A percentile compares a stretch with the other conserved stretches of the same genome.
Evolutionary conservation across 1,140 invertebrate genomes (phyloP).

Genomic region (Pogonomyrmex barbatus): DNA sequence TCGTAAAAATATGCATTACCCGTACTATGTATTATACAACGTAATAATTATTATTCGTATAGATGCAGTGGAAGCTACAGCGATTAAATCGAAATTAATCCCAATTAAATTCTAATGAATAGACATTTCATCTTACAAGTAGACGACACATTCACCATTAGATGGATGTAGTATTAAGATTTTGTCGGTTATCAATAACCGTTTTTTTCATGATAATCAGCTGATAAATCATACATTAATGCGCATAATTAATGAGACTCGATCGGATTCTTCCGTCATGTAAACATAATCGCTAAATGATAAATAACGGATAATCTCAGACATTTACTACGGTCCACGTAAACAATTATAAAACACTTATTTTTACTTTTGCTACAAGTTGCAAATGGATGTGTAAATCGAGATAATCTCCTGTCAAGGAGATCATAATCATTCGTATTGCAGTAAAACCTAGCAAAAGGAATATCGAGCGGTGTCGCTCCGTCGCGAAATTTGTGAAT

Average conservation of each 20-base stretch:
- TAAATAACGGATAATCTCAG: neutral
- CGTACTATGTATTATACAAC: neutral
- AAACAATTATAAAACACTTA: neutral
- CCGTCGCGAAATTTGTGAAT: constrained; percentile 12
- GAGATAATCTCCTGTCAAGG: too few species aligned
- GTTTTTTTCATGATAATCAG: constrained; percentile 25
- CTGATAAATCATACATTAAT: constrained; percentile 28
- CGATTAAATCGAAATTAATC: constrained; percentile 17
- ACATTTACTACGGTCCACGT: neutral
- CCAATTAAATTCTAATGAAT: constrained; percentile 1
- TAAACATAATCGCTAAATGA: constrained; percentile 12
- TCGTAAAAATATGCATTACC: neutral
- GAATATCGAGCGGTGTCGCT: neutral
- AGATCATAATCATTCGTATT: neutral
- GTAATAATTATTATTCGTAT: constrained; percentile 7
- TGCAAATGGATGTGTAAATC: neutral
- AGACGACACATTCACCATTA: neutral
- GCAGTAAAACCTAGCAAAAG: neutral
- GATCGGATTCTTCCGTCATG: constrained; percentile 8
- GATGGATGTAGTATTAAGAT: constrained; percentile 15
- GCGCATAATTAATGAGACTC: constrained; percentile 43
- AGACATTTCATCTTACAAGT: neutral
- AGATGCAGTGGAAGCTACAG: neutral
- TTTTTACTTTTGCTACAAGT: neutral
- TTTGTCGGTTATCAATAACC: constrained; percentile 12